These are phyloP conservation scores for Cyprinodon tularosa DNA, from an alignment of 2,113 vertebrate genomes.

Conservation along the genomic window DNA sequence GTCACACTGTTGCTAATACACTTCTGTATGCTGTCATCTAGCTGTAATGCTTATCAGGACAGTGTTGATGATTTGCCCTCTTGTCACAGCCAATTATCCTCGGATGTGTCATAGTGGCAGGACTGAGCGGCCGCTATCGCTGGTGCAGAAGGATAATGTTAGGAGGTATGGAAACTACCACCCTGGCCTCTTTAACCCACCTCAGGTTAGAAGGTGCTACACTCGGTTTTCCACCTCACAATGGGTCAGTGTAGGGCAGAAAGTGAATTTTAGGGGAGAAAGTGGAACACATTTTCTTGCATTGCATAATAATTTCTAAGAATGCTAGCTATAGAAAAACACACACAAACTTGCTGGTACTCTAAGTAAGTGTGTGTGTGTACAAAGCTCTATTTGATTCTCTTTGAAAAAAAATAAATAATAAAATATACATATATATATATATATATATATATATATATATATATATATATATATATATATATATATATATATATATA, in stretches of 20 bases:
- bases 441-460: too few relatives aligned
- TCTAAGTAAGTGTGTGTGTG: not conserved
- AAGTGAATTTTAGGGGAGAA: conserved; percentile 54
- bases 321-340: not conserved
- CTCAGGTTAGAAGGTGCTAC: conserved; percentile 56
- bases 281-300: conserved; percentile 17
- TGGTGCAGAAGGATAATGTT: conserved; percentile 62
- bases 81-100: conserved; percentile 98
- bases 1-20: conserved; percentile 90
- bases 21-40: conserved; percentile 98
- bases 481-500: too few relatives aligned
- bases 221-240: conserved; percentile 37
- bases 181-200: conserved; percentile 43
- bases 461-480: too few relatives aligned
- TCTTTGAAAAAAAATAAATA: too few relatives aligned
- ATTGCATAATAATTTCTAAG: not conserved
- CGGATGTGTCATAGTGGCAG: conserved; percentile 87
- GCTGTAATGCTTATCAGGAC: conserved; percentile 98
- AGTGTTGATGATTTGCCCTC: conserved; percentile 94
- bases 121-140: conserved; percentile 77
- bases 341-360: not conserved
- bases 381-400: too few relatives aligned
- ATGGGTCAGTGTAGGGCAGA: conserved; percentile 48
- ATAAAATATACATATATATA: too few relatives aligned
- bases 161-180: conserved; percentile 35